Conservation (phyloP, 2,797 vertebrate genomes). For the Anniella stebbinsi region DNA sequence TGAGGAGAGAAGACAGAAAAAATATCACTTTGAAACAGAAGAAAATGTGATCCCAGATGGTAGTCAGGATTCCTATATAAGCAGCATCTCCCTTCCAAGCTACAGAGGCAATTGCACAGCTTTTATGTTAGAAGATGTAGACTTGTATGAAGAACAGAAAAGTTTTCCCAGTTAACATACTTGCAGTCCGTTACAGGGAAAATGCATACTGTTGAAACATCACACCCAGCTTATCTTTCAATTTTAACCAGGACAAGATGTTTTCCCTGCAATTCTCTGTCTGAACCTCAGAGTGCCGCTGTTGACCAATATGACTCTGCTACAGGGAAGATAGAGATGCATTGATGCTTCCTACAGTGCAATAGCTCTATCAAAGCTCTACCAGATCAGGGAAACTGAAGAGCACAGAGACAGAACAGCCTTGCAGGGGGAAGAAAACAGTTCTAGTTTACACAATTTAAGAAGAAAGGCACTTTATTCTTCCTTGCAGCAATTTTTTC, state of each 20-base stretch:
- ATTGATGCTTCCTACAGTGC: background rate
- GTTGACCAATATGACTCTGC: slow-evolving; percentile 61
- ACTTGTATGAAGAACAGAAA: background rate
- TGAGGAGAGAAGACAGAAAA: background rate
- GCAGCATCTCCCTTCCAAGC: background rate
- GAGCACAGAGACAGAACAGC: background rate
- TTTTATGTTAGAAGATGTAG: background rate
- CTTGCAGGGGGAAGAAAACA: background rate
- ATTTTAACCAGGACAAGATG: background rate
- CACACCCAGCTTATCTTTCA: background rate
- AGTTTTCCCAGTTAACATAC: background rate
- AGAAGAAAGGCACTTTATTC: background rate
- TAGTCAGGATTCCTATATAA: background rate
- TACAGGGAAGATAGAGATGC: background rate
- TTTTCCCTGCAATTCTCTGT: slow-evolving; percentile 54
- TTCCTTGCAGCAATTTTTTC: background rate
- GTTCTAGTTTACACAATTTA: no score
- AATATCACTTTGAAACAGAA: background rate
- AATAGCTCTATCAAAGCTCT: background rate
- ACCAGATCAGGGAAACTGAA: background rate
- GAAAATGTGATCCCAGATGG: background rate
- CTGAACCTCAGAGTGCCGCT: slow-evolving; percentile 66
- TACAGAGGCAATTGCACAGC: background rate
- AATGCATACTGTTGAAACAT: background rate
- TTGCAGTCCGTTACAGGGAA: background rate